These are phyloP conservation scores for Siderastrea siderea DNA, from an alignment of 92 coral and sea anemone genomes.

Conservation along the genomic window DNA sequence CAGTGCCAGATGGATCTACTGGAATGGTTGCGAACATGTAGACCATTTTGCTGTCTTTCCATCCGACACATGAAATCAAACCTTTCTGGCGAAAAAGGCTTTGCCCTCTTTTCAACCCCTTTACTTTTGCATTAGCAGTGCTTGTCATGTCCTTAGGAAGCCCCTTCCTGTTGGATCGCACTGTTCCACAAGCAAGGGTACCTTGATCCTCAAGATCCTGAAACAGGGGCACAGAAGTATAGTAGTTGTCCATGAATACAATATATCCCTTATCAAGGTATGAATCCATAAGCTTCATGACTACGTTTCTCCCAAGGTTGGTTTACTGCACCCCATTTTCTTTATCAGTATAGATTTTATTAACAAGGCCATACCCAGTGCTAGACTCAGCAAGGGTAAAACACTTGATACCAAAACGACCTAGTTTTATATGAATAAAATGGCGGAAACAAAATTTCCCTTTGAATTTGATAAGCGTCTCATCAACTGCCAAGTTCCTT, in stretches of 20 bases:
- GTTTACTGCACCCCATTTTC: slow-evolving; percentile 22
- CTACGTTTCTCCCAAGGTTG: slow-evolving; percentile 24
- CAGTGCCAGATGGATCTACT: neutral
- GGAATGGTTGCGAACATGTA: slow-evolving; percentile 33
- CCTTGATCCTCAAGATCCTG: neutral
- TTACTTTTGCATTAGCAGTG: neutral
- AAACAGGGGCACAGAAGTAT: slow-evolving; percentile 6
- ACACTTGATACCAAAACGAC: neutral
- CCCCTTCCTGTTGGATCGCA: slow-evolving; percentile 15
- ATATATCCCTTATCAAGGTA: slow-evolving; percentile 20
- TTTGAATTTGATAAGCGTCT: neutral
- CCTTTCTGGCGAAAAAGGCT: slow-evolving; percentile 25
- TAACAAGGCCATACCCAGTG: neutral
- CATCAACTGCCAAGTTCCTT: slow-evolving; percentile 2
- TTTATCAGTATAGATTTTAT: neutral
- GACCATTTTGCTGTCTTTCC: slow-evolving; percentile 24
- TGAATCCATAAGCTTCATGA: slow-evolving; percentile 5
- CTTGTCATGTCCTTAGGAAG: slow-evolving; percentile 12
- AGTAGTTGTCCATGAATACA: slow-evolving; percentile 1
- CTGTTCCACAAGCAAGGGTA: slow-evolving; percentile 26
- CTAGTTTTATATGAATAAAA: slow-evolving; percentile 22
- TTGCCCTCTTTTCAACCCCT: slow-evolving; percentile 7
- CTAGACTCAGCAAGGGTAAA: slow-evolving; percentile 8
- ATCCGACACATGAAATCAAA: slow-evolving; percentile 23
- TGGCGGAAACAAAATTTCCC: slow-evolving; percentile 21